Conservation (phyloP, 2,888 invertebrate species). For the Thymelicus acteon region DNA sequence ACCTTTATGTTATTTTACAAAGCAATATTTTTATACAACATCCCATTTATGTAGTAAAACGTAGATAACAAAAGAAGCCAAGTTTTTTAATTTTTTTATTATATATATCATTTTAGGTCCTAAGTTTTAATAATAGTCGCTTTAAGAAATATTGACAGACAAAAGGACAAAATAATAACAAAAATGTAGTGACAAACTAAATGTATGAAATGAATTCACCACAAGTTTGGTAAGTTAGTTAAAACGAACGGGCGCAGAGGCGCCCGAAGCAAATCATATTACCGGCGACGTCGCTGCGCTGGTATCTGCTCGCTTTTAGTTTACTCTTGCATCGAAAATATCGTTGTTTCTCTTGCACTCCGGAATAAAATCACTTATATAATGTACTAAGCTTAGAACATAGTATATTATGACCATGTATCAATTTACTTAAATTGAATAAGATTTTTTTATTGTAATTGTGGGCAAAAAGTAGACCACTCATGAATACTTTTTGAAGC, state of each 20-base stretch:
- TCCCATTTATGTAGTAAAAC: slow-evolving; percentile 48
- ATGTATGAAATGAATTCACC: slow-evolving; percentile 35
- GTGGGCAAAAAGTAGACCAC: no score
- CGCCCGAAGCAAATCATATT: slow-evolving; percentile 70
- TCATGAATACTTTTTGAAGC: no score
- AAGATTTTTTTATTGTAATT: no score
- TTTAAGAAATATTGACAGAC: no score
- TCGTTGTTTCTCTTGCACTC: slow-evolving; percentile 40
- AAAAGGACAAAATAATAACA: background rate
- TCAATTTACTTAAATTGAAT: no score
- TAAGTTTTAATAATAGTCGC: no score
- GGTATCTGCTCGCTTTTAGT: slow-evolving; percentile 51
- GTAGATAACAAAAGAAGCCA: no score
- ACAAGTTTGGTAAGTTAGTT: slow-evolving; percentile 70
- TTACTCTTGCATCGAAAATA: slow-evolving; percentile 57
- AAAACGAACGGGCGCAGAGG: slow-evolving; percentile 55
- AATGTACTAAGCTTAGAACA: no score
- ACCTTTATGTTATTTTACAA: slow-evolving; percentile 73
- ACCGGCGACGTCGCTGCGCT: slow-evolving; percentile 52
- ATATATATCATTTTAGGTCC: no score
- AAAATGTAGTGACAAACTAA: background rate
- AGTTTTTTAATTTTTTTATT: no score
- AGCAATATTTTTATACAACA: slow-evolving; percentile 30
- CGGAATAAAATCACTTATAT: background rate
- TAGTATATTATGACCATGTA: background rate